A percentile compares a stretch with the other conserved stretches of the same genome.
phyloP scores from a whole-genome alignment of 2,113 vertebrate species.

The Puffinus mauretanicus region DNA sequence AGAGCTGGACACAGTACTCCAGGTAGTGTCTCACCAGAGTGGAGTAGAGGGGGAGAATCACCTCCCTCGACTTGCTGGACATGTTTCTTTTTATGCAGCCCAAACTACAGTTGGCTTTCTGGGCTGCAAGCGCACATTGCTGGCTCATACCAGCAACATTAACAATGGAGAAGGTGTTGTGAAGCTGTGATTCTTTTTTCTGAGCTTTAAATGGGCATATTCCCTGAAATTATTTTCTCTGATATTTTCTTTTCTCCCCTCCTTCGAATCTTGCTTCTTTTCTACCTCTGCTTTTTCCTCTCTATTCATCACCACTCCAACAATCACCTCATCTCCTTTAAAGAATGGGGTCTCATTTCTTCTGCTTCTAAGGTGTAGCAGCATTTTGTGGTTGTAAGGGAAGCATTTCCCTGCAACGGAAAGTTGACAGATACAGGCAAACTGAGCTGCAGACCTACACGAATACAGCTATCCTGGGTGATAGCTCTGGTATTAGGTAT shows the following conservation, averaged over 20 bases:
- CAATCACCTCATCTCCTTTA: neutral
- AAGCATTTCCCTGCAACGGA: neutral
- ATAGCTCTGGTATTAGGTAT: neutral
- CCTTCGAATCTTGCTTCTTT: neutral
- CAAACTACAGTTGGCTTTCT: neutral
- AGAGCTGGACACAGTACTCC: neutral
- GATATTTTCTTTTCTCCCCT: neutral
- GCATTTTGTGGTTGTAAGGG: neutral
- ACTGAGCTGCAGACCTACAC: neutral
- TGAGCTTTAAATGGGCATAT: neutral
- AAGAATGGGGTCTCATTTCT: neutral
- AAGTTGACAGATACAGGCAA: neutral
- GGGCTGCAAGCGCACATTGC: neutral
- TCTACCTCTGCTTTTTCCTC: neutral
- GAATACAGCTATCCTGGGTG: neutral
- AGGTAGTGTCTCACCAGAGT: neutral
- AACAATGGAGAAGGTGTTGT: neutral
- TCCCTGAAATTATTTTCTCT: neutral
- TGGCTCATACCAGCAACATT: neutral
- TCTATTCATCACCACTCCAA: neutral
- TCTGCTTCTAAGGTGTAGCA: neutral
- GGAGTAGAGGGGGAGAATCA: neutral
- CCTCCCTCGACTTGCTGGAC: accelerated
- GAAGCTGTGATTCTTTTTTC: neutral
- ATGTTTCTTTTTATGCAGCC: neutral